These are phyloP conservation scores for Orussus abietinus DNA, from an alignment of 1,140 invertebrate genomes.

Conservation along the genomic window DNA sequence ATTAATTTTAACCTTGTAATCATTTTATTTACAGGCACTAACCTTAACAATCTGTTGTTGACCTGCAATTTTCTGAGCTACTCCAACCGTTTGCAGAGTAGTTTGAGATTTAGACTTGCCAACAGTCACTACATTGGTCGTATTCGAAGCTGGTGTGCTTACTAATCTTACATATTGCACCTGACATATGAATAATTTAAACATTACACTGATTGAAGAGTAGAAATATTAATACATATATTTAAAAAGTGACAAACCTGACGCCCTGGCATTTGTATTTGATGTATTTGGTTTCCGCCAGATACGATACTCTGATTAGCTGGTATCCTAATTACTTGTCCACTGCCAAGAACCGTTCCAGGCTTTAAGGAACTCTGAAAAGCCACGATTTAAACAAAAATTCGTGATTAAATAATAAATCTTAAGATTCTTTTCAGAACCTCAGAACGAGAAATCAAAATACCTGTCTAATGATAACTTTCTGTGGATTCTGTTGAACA, in stretches of 20 bases:
- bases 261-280: slow-evolving; percentile 68
- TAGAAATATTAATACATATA: slow-evolving; percentile 13
- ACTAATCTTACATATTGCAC: slow-evolving; percentile 71
- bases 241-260: slow-evolving; percentile 50
- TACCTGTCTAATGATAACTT: slow-evolving; percentile 61
- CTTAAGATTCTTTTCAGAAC: too few species aligned
- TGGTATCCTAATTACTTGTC: slow-evolving; percentile 63
- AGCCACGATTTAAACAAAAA: too few species aligned
- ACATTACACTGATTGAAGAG: slow-evolving; percentile 7
- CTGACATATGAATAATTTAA: slow-evolving; percentile 43
- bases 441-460: too few species aligned
- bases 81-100: slow-evolving; percentile 39
- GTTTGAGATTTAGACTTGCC: slow-evolving; percentile 44
- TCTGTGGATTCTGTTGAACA: slow-evolving; percentile 56
- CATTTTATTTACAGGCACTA: slow-evolving; percentile 7
- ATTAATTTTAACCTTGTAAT: slow-evolving; percentile 2
- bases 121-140: slow-evolving; percentile 48
- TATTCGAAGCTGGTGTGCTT: slow-evolving; percentile 49
- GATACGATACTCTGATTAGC: slow-evolving; percentile 53
- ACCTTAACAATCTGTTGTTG: slow-evolving; percentile 49
- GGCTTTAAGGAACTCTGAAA: slow-evolving; percentile 47
- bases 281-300: slow-evolving; percentile 59
- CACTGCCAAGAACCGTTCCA: slow-evolving; percentile 44
- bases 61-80: slow-evolving; percentile 42
- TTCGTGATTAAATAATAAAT: slow-evolving; percentile 6